Percentiles rank a stretch among this genome's conserved stretches.
Evolutionary conservation across 2,888 invertebrate genomes (phyloP).

Genomic region (Meteorus cinctellus): DNA sequence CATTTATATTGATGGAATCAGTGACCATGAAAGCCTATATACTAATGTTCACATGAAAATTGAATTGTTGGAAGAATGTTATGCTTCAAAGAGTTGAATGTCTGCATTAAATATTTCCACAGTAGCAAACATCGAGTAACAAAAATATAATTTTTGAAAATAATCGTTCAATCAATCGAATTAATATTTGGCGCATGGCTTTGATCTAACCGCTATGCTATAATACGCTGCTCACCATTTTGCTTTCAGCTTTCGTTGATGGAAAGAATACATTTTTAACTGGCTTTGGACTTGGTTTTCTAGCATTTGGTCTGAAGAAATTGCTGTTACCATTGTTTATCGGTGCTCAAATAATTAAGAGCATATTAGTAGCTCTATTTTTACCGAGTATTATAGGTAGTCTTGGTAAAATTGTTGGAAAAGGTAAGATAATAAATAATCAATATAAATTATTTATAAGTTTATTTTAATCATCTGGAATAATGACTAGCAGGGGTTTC

Average conservation of each 20-base stretch:
- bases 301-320: conserved; percentile 88
- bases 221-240: conserved; percentile 69
- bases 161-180: not conserved
- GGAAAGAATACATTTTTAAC: conserved; percentile 79
- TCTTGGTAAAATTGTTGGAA: conserved; percentile 87
- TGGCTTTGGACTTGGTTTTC: conserved; percentile 80
- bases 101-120: not conserved
- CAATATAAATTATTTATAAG: not conserved
- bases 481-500: conserved; percentile 67
- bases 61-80: not conserved
- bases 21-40: too few species aligned
- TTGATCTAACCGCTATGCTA: conserved; percentile 69
- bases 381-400: conserved; percentile 89
- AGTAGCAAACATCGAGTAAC: not conserved
- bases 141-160: not conserved
- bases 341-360: conserved; percentile 88
- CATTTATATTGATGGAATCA: too few species aligned
- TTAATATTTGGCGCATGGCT: conserved; percentile 64
- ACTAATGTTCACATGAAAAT: not conserved
- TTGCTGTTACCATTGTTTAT: conserved; percentile 87
- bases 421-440: conserved; percentile 76
- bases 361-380: conserved; percentile 87
- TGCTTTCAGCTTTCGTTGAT: conserved; percentile 71
- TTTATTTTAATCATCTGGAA: conserved; percentile 10
- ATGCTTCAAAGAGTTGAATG: conserved; percentile 22